Conservation (phyloP, 2,113 vertebrate species). For the Pandion haliaetus region DNA sequence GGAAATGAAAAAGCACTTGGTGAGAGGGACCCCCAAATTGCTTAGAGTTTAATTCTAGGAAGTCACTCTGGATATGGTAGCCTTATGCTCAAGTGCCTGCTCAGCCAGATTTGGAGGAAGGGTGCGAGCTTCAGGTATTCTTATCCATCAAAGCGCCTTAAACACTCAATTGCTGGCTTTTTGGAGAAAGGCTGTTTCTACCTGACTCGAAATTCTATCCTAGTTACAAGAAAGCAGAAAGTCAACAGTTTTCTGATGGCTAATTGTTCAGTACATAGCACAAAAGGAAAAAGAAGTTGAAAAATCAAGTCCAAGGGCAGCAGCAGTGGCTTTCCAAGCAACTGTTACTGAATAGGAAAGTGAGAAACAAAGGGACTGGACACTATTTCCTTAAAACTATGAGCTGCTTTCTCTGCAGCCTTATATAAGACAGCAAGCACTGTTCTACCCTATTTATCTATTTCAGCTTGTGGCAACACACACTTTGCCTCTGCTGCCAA, state of each 20-base stretch:
- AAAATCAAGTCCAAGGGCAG: neutral
- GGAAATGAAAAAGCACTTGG: neutral
- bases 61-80: neutral
- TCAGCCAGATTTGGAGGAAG: neutral
- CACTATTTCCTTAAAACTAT: neutral
- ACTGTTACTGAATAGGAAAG: neutral
- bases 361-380: neutral
- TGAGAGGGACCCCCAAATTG: neutral
- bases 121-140: neutral
- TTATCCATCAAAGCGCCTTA: neutral
- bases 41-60: neutral
- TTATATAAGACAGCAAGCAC: neutral
- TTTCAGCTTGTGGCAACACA: conserved; percentile 53
- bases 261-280: neutral
- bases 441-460: conserved; percentile 28
- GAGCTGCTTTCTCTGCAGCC: neutral
- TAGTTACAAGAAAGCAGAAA: neutral
- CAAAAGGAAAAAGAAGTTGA: neutral
- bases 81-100: neutral
- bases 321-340: neutral
- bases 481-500: conserved; percentile 26
- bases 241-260: neutral
- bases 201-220: neutral
- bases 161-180: rapidly evolving
- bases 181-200: neutral